Evolutionary conservation across 2,797 vertebrate genomes (phyloP).

Genomic region (Tiaroga cobitis): DNA sequence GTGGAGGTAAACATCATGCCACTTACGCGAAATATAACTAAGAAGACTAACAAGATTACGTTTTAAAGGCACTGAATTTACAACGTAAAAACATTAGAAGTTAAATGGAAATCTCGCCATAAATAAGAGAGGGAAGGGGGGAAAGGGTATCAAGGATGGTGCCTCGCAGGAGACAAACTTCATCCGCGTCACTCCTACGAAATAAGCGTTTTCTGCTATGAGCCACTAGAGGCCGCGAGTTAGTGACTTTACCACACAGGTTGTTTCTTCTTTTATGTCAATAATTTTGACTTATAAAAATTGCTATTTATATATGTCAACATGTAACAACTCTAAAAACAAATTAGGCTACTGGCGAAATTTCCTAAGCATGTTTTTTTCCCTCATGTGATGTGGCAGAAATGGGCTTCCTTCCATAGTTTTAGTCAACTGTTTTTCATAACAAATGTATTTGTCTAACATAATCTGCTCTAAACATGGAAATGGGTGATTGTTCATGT

Average conservation of each 20-base stretch:
- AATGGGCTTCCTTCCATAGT: neutral
- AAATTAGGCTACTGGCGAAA: no score
- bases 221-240: neutral
- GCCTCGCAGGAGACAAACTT: constrained; percentile 52
- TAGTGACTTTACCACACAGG: neutral
- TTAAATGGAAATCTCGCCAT: constrained; percentile 45
- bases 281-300: neutral
- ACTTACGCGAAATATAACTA: neutral
- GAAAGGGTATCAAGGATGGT: constrained; percentile 59
- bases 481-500: neutral
- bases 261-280: neutral
- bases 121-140: constrained; percentile 29
- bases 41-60: neutral
- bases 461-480: neutral
- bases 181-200: neutral
- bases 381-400: neutral
- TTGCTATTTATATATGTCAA: neutral
- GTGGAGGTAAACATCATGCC: constrained; percentile 79
- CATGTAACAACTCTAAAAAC: no score
- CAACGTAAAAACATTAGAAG: constrained; percentile 58
- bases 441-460: neutral
- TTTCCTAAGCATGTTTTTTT: neutral
- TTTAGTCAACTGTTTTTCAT: neutral
- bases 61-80: constrained; percentile 41
- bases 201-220: neutral